These are phyloP conservation scores for Adineta ricciae DNA, from an alignment of 2,888 invertebrate species.

Conservation along the genomic window DNA sequence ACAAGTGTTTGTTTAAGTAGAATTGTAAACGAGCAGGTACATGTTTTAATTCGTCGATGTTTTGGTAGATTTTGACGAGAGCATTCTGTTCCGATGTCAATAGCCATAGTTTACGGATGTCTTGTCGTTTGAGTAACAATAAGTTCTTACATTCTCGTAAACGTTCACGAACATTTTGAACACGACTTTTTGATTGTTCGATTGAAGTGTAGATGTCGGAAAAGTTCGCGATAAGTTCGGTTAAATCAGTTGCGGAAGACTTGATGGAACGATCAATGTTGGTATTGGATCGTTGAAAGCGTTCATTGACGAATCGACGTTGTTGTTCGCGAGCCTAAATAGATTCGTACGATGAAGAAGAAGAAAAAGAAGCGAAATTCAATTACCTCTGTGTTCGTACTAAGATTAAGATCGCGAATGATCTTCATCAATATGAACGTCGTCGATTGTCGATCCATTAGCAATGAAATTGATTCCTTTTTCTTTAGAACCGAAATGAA, in stretches of 20 bases:
- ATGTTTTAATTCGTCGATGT: conserved; percentile 19
- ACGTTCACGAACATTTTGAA: conserved; percentile 25
- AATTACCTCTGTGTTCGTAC: not conserved
- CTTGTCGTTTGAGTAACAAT: conserved; percentile 29
- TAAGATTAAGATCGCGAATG: not conserved
- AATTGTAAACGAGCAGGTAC: conserved; percentile 2
- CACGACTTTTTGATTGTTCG: conserved; percentile 1
- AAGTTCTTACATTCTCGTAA: conserved; percentile 31
- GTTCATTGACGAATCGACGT: conserved; percentile 9
- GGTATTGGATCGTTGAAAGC: not conserved
- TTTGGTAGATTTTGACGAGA: not conserved
- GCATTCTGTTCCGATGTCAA: conserved; percentile 32
- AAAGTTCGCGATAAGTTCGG: not conserved
- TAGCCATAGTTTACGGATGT: conserved; percentile 29
- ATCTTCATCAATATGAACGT: conserved; percentile 21
- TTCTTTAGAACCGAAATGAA: not conserved
- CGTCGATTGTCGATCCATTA: not conserved
- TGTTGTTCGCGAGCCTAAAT: conserved; percentile 13
- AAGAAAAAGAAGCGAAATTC: not conserved
- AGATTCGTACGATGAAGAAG: not conserved
- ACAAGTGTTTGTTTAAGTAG: not conserved
- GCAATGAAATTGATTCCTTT: not conserved
- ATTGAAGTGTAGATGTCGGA: not conserved
- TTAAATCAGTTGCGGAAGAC: not conserved
- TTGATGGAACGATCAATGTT: not conserved